Conservation (phyloP, 2,797 vertebrate genomes). For the Poecilia wingei region DNA sequence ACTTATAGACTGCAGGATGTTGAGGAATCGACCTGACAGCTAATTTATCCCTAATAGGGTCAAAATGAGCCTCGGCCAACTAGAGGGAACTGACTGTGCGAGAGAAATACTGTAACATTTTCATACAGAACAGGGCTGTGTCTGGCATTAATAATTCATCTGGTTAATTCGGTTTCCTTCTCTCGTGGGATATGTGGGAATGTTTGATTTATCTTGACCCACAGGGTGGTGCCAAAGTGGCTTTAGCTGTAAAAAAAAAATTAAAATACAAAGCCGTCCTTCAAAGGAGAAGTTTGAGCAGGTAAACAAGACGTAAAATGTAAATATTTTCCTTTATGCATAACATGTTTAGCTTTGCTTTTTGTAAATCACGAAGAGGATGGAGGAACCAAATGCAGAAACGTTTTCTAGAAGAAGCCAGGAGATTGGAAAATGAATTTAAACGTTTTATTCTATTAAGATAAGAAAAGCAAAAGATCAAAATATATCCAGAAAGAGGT, state of each 20-base stretch:
- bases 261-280: background rate
- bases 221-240: background rate
- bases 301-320: background rate
- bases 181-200: background rate
- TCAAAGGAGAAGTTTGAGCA: background rate
- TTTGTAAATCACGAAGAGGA: background rate
- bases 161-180: conserved; percentile 1
- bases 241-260: background rate
- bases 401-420: background rate
- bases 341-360: background rate
- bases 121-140: background rate
- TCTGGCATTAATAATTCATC: conserved; percentile 8
- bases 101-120: background rate
- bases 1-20: conserved; percentile 4
- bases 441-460: background rate
- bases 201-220: background rate
- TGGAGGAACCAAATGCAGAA: background rate
- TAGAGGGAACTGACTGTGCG: background rate
- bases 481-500: background rate
- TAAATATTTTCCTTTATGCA: background rate
- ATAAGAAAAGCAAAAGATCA: background rate
- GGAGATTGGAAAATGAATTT: background rate
- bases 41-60: conserved; percentile 20
- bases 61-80: conserved; percentile 8
- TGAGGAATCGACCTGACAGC: conserved; percentile 5